Conservation (phyloP, 2,797 vertebrate species). For the Macrochelys suwanniensis region DNA sequence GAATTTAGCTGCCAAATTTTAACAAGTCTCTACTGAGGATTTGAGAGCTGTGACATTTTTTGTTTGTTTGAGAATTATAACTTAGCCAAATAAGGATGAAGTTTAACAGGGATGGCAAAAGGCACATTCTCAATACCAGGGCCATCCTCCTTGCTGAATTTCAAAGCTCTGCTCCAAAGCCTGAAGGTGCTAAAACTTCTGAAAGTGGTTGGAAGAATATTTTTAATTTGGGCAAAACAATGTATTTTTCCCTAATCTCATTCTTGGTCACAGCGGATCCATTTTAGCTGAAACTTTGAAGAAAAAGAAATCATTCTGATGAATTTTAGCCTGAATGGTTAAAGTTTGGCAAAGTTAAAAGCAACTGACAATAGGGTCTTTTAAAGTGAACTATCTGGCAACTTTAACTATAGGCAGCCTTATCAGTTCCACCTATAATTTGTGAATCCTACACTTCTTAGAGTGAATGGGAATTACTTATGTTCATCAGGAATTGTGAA, state of each 20-base stretch:
- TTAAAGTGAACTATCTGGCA: conserved; percentile 70
- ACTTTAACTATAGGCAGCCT: conserved; percentile 8
- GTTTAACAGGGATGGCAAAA: conserved; percentile 44
- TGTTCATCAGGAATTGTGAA: conserved; percentile 69
- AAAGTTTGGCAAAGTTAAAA: conserved; percentile 68
- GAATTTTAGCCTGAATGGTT: conserved; percentile 60
- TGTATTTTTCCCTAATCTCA: conserved; percentile 66
- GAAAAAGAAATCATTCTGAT: conserved; percentile 11
- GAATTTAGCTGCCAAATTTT: conserved; percentile 15
- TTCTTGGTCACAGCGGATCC: conserved; percentile 46
- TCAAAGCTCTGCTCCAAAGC: conserved; percentile 9
- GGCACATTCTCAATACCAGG: conserved; percentile 33
- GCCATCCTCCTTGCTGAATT: conserved; percentile 12
- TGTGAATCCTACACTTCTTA: conserved; percentile 67
- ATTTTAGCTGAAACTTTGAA: conserved; percentile 58
- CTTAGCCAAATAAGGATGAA: neutral
- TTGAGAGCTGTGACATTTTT: neutral
- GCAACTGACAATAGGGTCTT: conserved; percentile 68
- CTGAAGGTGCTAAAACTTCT: conserved; percentile 3
- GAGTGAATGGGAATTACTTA: conserved; percentile 75
- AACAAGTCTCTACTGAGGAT: conserved; percentile 29
- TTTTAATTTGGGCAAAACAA: conserved; percentile 63
- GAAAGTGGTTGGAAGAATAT: conserved; percentile 16
- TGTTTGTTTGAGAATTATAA: neutral
- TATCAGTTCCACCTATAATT: conserved; percentile 51